Evolutionary conservation across 2,113 vertebrate genomes (phyloP).

Genomic region (Dicrurus megarhynchus): DNA sequence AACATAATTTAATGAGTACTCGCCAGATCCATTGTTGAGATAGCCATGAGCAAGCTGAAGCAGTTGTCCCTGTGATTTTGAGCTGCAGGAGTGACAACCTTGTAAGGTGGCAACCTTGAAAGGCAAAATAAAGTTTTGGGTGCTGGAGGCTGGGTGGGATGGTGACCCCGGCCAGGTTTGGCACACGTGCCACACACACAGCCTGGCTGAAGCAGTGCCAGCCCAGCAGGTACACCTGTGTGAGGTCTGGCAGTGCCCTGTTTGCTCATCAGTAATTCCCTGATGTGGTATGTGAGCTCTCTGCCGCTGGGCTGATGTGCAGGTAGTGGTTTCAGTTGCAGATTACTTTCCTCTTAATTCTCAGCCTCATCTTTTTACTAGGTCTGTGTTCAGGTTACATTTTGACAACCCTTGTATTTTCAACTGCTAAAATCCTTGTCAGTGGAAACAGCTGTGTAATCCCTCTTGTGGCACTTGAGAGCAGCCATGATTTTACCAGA

Average conservation of each 20-base stretch:
- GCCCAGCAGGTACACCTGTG: accelerated
- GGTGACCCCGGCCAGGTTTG: accelerated
- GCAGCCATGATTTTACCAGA: background rate
- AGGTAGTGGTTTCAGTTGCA: background rate
- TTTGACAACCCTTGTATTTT: background rate
- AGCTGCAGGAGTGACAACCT: background rate
- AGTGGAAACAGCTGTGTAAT: background rate
- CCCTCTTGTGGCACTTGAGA: background rate
- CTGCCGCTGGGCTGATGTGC: background rate
- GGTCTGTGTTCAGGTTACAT: background rate
- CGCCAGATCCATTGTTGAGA: accelerated
- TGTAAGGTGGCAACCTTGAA: accelerated
- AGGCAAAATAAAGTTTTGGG: background rate
- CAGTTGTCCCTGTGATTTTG: background rate
- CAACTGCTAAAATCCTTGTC: background rate
- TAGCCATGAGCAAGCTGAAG: background rate
- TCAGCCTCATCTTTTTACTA: background rate
- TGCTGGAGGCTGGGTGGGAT: accelerated
- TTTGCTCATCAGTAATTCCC: background rate
- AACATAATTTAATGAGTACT: accelerated
- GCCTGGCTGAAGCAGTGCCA: background rate
- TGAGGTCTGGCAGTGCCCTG: accelerated
- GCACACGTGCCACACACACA: accelerated
- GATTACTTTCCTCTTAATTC: background rate
- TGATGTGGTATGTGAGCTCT: accelerated